A percentile compares a stretch with the other conserved stretches of the same genome.
Evolutionary conservation across 1,140 invertebrate genomes (phyloP).

Genomic region (Melipona quadrifasciata): DNA sequence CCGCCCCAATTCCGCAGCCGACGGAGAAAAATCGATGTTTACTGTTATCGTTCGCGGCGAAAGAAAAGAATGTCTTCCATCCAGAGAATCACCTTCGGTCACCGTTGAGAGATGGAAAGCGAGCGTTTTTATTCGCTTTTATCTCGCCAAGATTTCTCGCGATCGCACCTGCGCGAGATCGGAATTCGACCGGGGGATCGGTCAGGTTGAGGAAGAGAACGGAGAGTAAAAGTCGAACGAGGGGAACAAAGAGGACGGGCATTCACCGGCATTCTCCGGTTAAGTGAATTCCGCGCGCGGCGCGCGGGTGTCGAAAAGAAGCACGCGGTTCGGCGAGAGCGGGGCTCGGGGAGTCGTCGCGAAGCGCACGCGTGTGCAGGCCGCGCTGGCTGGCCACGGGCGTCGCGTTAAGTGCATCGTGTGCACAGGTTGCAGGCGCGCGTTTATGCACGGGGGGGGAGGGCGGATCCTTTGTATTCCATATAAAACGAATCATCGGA

Average conservation of each 20-base stretch:
- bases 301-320: constrained; percentile 33
- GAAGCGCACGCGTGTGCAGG: constrained; percentile 32
- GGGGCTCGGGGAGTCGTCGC: neutral
- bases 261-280: constrained; percentile 71
- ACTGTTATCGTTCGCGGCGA: constrained; percentile 37
- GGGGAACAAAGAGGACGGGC: constrained; percentile 56
- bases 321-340: neutral
- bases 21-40: constrained; percentile 48
- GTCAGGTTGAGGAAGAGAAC: constrained; percentile 55
- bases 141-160: constrained; percentile 49
- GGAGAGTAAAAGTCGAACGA: constrained; percentile 47
- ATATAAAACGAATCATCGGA: constrained; percentile 53
- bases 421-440: constrained; percentile 38
- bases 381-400: constrained; percentile 10
- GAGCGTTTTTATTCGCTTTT: constrained; percentile 26
- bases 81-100: constrained; percentile 39
- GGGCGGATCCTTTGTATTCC: constrained; percentile 52
- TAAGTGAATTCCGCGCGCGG: constrained; percentile 76
- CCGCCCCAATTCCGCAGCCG: constrained; percentile 57
- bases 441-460: constrained; percentile 32
- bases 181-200: constrained; percentile 59
- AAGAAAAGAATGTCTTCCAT: neutral
- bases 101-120: neutral
- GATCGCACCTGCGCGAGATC: constrained; percentile 62
- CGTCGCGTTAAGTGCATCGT: constrained; percentile 46